Percentiles rank a stretch among this genome's conserved stretches.
Evolutionary conservation across 1,140 invertebrate species (phyloP).

Genomic region (Eumeta japonica): DNA sequence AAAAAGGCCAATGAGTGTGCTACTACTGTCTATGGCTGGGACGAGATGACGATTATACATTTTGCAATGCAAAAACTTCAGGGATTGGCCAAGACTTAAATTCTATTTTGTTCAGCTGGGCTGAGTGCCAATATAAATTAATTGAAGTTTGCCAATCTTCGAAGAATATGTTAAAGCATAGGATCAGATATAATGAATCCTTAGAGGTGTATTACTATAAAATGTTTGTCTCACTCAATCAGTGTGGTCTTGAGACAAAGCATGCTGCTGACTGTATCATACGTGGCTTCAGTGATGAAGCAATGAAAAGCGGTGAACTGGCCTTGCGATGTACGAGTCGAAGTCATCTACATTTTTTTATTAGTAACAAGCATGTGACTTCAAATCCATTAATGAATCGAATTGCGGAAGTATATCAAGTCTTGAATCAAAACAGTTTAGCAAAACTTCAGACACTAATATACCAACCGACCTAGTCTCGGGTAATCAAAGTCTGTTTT

Average conservation of each 20-base stretch:
- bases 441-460: too few relatives aligned
- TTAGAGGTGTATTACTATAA: constrained; percentile 2
- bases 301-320: not conserved
- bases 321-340: constrained; percentile 3
- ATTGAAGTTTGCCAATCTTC: not conserved
- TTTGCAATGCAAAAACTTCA: constrained; percentile 15
- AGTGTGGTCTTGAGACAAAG: not conserved
- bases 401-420: not conserved
- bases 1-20: too few relatives aligned
- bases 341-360: constrained; percentile 3
- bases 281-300: constrained; percentile 1
- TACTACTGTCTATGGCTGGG: constrained; percentile 13
- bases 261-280: constrained; percentile 6
- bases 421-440: not conserved
- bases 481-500: too few relatives aligned
- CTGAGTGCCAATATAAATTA: constrained; percentile 1
- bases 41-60: constrained; percentile 10
- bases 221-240: not conserved
- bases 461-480: too few relatives aligned
- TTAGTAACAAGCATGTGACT: constrained; percentile 1
- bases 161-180: constrained; percentile 4
- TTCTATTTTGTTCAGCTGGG: constrained; percentile 1
- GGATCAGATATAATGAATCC: constrained; percentile 1
- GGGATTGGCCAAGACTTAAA: constrained; percentile 8
- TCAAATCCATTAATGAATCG: not conserved